phyloP scores from a whole-genome alignment of 1,140 invertebrate species.

The Euborellia annulipes region DNA sequence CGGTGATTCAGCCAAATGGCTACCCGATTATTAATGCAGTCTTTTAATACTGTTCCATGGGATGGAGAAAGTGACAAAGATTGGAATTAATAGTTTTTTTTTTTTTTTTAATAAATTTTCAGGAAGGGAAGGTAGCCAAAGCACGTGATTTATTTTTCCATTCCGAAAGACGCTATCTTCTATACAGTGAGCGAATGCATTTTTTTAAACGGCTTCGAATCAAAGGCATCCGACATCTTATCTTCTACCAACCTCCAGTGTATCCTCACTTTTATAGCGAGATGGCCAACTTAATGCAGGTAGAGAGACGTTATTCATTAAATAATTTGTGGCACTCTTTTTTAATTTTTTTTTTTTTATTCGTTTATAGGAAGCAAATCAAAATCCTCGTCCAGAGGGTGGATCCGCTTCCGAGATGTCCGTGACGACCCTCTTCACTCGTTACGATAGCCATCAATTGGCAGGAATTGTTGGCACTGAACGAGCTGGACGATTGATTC shows the following conservation, averaged over 20 bases:
- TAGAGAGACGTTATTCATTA: slow-evolving; percentile 18
- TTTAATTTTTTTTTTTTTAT: no score
- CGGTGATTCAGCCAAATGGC: no score
- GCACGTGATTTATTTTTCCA: slow-evolving; percentile 87
- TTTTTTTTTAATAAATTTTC: no score
- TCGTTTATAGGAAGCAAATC: slow-evolving; percentile 47
- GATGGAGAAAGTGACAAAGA: no score
- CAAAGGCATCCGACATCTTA: slow-evolving; percentile 79
- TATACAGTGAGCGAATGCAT: slow-evolving; percentile 89
- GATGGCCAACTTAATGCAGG: slow-evolving; percentile 75
- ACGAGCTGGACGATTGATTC: slow-evolving; percentile 51
- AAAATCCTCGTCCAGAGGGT: no score
- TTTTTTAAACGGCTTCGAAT: slow-evolving; percentile 79
- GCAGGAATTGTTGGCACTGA: slow-evolving; percentile 63
- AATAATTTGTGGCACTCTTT: background rate
- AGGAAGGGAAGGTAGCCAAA: slow-evolving; percentile 68
- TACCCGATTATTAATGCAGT: no score
- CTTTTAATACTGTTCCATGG: no score
- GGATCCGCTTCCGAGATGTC: no score
- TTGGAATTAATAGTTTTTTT: no score
- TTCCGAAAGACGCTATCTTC: slow-evolving; percentile 66
- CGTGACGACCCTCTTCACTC: slow-evolving; percentile 62
- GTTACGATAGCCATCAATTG: slow-evolving; percentile 63
- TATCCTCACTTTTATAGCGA: slow-evolving; percentile 86
- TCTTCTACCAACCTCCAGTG: slow-evolving; percentile 84